Conservation (phyloP, 1,140 invertebrate genomes). For the Bombus waltoni region DNA sequence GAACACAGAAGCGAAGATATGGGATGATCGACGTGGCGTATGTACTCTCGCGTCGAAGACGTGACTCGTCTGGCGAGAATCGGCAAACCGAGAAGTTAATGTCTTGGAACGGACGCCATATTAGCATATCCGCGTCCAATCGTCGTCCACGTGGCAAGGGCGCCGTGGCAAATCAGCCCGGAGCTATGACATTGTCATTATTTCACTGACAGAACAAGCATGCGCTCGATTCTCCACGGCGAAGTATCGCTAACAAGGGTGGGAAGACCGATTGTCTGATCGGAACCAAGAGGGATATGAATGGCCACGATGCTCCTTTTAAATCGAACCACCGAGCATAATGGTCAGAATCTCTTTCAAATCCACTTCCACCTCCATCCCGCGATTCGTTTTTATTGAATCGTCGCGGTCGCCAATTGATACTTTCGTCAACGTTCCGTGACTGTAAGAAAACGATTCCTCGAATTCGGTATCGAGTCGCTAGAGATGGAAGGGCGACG, state of each 20-base stretch:
- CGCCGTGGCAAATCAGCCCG: constrained; percentile 78
- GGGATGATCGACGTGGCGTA: constrained; percentile 25
- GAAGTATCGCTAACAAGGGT: constrained; percentile 80
- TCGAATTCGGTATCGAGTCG: constrained; percentile 3
- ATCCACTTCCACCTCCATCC: background rate
- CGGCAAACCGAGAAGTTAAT: constrained; percentile 75
- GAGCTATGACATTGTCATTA: constrained; percentile 82
- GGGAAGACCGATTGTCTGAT: constrained; percentile 73
- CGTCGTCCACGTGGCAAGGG: constrained; percentile 79
- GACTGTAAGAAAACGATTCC: background rate
- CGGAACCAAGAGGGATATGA: constrained; percentile 44
- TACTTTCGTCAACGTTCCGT: background rate
- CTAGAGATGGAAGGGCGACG: constrained; percentile 9
- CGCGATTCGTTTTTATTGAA: background rate
- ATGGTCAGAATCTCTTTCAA: constrained; percentile 25
- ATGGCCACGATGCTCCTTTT: constrained; percentile 55
- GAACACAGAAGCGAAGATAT: background rate
- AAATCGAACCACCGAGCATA: constrained; percentile 42
- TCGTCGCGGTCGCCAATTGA: background rate
- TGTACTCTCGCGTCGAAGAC: constrained; percentile 52
- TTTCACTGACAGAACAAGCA: constrained; percentile 82
- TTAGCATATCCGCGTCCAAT: constrained; percentile 83
- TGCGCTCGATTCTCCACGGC: constrained; percentile 79
- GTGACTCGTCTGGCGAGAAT: constrained; percentile 60
- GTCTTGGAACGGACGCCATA: constrained; percentile 82